Percentiles rank a stretch among this genome's conserved stretches.
Conservation (phyloP, 64 coral and sea anemone species). For the Montipora cactus region DNA sequence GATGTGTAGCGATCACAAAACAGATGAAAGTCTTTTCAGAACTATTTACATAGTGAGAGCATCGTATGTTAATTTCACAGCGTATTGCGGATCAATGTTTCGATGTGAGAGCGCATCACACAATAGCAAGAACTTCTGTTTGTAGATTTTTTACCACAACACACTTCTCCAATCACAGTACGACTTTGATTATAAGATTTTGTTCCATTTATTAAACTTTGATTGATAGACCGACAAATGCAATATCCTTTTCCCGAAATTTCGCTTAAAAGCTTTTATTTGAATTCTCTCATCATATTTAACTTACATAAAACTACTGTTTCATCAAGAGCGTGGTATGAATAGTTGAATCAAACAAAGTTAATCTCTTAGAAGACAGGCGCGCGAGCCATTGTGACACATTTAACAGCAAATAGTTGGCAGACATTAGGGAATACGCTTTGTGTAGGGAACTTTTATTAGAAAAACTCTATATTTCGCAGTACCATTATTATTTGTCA, state of each 20-base stretch:
- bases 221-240: too few relatives aligned
- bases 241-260: neutral
- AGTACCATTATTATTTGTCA: neutral
- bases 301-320: neutral
- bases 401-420: neutral
- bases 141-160: neutral
- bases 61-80: neutral
- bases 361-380: neutral
- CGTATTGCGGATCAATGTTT: neutral
- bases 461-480: neutral
- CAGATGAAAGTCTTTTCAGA: neutral
- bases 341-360: neutral
- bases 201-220: too few relatives aligned
- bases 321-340: neutral
- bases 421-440: neutral
- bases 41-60: slow-evolving; percentile 1
- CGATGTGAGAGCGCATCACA: neutral
- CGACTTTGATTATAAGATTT: too few relatives aligned
- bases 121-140: neutral
- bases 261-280: neutral
- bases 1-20: neutral
- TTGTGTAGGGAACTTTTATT: slow-evolving; percentile 1
- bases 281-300: slow-evolving; percentile 4
- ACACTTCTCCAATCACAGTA: too few relatives aligned
- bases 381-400: neutral